A percentile compares a stretch with the other conserved stretches of the same genome.
Conservation (phyloP, 2,113 vertebrate genomes). For the Pterocles gutturalis region DNA sequence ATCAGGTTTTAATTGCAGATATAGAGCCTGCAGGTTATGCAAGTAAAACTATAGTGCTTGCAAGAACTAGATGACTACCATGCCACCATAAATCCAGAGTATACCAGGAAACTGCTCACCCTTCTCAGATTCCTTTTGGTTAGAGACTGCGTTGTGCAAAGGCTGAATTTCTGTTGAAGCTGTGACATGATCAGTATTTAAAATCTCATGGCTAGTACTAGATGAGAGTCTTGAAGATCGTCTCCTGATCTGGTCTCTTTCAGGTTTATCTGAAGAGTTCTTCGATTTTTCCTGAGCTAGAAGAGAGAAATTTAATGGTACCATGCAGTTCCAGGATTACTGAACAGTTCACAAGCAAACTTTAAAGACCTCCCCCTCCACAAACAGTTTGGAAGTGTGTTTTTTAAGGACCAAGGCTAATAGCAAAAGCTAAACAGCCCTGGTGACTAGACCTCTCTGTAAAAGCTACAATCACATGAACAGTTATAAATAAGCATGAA, state of each 20-base stretch:
- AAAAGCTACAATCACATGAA: background rate
- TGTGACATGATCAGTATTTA: slow-evolving; percentile 54
- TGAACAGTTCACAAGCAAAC: background rate
- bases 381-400: background rate
- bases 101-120: slow-evolving; percentile 55
- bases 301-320: background rate
- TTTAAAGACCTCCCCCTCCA: background rate
- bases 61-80: background rate
- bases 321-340: background rate
- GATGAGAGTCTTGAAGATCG: slow-evolving; percentile 77
- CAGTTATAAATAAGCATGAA: background rate
- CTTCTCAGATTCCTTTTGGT: slow-evolving; percentile 64
- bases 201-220: slow-evolving; percentile 67
- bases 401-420: background rate
- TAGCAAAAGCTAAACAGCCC: background rate
- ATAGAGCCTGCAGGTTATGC: background rate
- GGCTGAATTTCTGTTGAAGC: slow-evolving; percentile 50
- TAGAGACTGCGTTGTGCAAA: slow-evolving; percentile 60
- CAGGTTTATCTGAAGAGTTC: slow-evolving; percentile 67
- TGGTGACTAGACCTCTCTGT: background rate
- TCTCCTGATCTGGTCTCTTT: slow-evolving; percentile 77
- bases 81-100: background rate
- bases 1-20: background rate
- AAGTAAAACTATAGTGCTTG: background rate
- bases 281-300: slow-evolving; percentile 79